Percentiles rank a stretch among this genome's conserved stretches.
Evolutionary conservation across 2,888 invertebrate genomes (phyloP).

Genomic region (Pseudococcus viburni): DNA sequence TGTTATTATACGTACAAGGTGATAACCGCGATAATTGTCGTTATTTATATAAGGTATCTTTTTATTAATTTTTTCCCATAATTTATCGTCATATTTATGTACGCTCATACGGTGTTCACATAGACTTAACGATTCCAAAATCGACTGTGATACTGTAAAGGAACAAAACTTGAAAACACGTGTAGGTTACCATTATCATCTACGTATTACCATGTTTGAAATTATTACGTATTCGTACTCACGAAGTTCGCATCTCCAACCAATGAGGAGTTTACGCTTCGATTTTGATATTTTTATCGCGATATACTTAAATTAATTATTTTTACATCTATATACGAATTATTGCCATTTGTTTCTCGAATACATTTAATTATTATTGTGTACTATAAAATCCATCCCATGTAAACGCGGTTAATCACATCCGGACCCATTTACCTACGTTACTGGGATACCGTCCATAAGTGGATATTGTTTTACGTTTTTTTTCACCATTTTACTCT

Average conservation of each 20-base stretch:
- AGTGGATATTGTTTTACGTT: conserved; percentile 39
- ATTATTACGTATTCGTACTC: conserved; percentile 9
- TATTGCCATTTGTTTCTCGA: background rate
- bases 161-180: conserved; percentile 60
- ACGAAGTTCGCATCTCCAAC: background rate
- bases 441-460: conserved; percentile 30
- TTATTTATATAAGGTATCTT: conserved; percentile 47
- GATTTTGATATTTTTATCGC: conserved; percentile 38
- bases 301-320: conserved; percentile 13
- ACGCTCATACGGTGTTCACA: conserved; percentile 62
- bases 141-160: conserved; percentile 65
- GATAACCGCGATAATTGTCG: conserved; percentile 44
- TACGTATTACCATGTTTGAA: conserved; percentile 43
- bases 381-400: background rate
- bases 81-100: conserved; percentile 47
- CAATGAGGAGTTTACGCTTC: background rate
- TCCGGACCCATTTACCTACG: background rate
- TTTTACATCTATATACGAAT: background rate
- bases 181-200: conserved; percentile 64
- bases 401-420: background rate
- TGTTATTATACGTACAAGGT: conserved; percentile 9
- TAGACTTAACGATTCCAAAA: conserved; percentile 63
- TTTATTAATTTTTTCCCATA: conserved; percentile 39
- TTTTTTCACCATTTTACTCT: conserved; percentile 19
- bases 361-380: background rate